A percentile compares a stretch with the other conserved stretches of the same genome.
Conservation (phyloP, 2,797 vertebrate species). For the Chaetophractus vellerosus region DNA sequence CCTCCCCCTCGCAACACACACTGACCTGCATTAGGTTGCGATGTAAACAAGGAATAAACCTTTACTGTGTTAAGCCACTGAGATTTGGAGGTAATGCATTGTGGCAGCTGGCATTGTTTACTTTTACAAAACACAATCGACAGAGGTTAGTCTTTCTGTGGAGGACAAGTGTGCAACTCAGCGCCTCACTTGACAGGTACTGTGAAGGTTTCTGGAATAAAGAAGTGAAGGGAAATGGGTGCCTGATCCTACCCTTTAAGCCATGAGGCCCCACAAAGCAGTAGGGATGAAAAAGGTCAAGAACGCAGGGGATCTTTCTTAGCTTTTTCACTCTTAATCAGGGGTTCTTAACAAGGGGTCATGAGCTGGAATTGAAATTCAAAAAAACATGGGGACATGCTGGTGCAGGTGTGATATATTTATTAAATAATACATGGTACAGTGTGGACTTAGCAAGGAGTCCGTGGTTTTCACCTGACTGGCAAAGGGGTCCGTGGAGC, state of each 20-base stretch:
- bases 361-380: too few species aligned
- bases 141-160: background rate
- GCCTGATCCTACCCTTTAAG: background rate
- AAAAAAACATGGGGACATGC: too few species aligned
- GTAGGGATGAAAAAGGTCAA: background rate
- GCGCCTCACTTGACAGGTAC: background rate
- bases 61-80: background rate
- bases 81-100: background rate
- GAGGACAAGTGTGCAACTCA: background rate
- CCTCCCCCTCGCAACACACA: background rate
- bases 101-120: background rate
- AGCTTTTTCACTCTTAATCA: background rate
- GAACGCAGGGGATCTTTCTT: background rate
- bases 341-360: too few species aligned
- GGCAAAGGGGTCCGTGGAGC: too few species aligned
- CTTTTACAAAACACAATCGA: slow-evolving; percentile 1
- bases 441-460: too few species aligned
- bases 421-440: too few species aligned
- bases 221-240: background rate
- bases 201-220: background rate
- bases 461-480: too few species aligned
- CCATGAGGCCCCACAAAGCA: background rate
- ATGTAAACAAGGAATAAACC: slow-evolving; percentile 33
- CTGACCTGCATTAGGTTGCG: background rate
- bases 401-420: too few species aligned